Conservation (phyloP, 2,797 vertebrate species). For the Nyctalus aviator region DNA sequence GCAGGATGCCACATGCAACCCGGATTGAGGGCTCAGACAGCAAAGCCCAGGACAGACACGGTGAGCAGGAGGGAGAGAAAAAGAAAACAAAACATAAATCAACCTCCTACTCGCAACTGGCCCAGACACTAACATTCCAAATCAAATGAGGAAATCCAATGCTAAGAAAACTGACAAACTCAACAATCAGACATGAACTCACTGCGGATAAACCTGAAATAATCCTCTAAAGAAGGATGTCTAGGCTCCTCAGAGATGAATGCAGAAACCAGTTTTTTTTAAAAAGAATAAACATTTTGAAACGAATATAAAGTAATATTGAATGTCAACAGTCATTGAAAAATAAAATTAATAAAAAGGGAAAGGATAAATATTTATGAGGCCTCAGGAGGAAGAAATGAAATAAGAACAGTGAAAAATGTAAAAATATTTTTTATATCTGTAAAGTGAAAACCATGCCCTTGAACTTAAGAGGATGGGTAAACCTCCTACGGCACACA, state of each 20-base stretch:
- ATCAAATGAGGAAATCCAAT: background rate
- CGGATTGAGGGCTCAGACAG: background rate
- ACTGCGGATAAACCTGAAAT: background rate
- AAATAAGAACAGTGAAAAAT: conserved; percentile 6
- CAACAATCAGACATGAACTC: background rate
- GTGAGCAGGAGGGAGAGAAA: background rate
- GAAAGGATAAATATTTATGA: background rate
- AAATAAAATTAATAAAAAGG: background rate
- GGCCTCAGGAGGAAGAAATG: background rate
- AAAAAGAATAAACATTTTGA: background rate
- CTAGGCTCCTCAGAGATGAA: background rate
- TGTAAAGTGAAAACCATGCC: background rate
- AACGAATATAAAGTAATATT: background rate
- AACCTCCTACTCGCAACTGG: background rate
- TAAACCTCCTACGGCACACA: background rate
- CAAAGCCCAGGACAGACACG: background rate
- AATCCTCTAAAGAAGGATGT: background rate
- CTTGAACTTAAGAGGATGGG: background rate
- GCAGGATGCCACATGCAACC: background rate
- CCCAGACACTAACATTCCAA: background rate
- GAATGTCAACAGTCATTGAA: background rate
- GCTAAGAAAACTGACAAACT: background rate
- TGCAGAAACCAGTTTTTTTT: background rate
- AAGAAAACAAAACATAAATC: background rate
- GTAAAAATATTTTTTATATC: background rate